Base-by-base conservation (phyloP, 2,797 vertebrate species). In the Helostoma temminkii region DNA sequence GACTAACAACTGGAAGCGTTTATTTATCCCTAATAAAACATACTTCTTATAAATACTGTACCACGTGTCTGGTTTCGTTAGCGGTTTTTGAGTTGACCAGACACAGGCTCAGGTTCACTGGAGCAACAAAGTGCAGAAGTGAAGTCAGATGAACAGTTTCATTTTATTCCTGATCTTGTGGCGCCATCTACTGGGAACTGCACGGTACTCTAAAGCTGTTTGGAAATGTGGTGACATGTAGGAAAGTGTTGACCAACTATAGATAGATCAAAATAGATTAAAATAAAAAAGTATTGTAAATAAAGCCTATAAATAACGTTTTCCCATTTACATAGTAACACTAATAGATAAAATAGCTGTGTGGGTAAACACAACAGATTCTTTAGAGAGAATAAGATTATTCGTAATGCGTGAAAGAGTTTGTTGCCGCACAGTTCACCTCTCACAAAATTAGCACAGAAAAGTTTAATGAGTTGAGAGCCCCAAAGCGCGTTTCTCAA, bases 161-260 rank as follows among this genome's bases (percentile, higher is more conserved):
- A 60, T 57, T 62, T 65, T 1, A 80, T 83, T 54, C 26, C 3
- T 65, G 72, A 74, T 81, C 73, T 14, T 22, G 32, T 82, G 76
- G 71, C 77, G 43, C 88, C 88, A 87, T 85, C 90, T 88, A 12
- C 32, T 65, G 89, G 80, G 0, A 5, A 30, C 6, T 57, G 2
- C 1, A 2, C 0, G 1, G 22, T 14, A 62, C 1, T 55, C 36
- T 49, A 16, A 22, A 3, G 21, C 24, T 14, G 25, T 24, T 6
- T 46, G 26, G 26, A 47, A 10, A 57, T 11, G 22, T 26, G 1
- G 3, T 11, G n/a, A 11, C 1, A 6, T 28, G 0, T 28, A 36
- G 3, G 10, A 36, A 3, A 34, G 32, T 34, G 32, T 10, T 37
- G 36, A 9, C 12, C 5, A 16, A 16, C 36, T 37, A 34, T n/a